phyloP scores from a whole-genome alignment of 2,113 vertebrate species.

The Dicaeum eximium region DNA sequence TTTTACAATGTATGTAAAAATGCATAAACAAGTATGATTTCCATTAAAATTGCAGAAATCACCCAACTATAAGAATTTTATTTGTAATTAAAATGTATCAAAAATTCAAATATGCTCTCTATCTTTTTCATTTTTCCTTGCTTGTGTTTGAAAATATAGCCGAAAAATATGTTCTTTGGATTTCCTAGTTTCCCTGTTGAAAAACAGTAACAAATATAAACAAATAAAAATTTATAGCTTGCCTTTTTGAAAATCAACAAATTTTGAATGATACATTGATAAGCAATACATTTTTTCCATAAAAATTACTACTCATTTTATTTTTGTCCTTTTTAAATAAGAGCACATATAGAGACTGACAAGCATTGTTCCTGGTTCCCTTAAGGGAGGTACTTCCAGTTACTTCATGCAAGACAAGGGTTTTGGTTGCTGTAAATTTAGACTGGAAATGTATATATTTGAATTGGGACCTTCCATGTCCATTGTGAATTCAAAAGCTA shows the following conservation, averaged over 20 bases:
- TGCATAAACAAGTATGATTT: background rate
- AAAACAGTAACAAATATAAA: background rate
- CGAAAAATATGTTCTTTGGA: background rate
- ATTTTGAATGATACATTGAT: background rate
- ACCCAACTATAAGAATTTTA: background rate
- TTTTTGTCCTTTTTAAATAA: background rate
- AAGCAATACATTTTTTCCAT: background rate
- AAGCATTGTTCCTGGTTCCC: background rate
- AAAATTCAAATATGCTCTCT: background rate
- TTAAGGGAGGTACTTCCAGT: background rate
- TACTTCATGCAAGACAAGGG: background rate
- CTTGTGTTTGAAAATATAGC: background rate
- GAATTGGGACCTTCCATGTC: background rate
- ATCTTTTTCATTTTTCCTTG: no score
- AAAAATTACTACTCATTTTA: background rate
- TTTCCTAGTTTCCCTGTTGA: background rate
- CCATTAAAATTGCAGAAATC: background rate
- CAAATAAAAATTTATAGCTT: background rate
- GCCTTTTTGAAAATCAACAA: background rate
- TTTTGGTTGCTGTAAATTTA: background rate
- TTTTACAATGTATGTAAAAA: background rate
- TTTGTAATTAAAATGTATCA: background rate
- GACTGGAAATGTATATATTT: background rate
- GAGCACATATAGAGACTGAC: background rate
- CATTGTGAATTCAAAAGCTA: background rate